These are phyloP conservation scores for Mamestra configurata DNA, from an alignment of 1,140 invertebrate genomes.

Conservation along the genomic window DNA sequence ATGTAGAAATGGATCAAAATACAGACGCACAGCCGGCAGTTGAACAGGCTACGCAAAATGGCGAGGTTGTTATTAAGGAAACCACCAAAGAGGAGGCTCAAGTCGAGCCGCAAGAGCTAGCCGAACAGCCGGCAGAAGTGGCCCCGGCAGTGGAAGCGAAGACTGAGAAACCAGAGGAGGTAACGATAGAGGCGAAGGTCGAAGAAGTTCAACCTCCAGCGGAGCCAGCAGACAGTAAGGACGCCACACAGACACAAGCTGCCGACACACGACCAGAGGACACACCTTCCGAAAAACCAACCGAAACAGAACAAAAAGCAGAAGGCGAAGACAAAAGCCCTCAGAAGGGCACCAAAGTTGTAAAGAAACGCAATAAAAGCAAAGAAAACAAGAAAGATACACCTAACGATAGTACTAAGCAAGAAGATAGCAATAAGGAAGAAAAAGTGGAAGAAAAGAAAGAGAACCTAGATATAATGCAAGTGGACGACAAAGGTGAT, in stretches of 20 bases:
- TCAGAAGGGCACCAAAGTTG: slow-evolving; percentile 73
- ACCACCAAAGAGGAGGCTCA: slow-evolving; percentile 68
- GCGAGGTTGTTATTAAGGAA: slow-evolving; percentile 82
- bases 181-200: slow-evolving; percentile 48
- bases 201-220: slow-evolving; percentile 41
- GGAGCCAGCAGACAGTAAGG: slow-evolving; percentile 49
- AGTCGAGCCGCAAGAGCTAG: slow-evolving; percentile 48
- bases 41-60: slow-evolving; percentile 71
- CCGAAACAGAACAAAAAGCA: slow-evolving; percentile 61
- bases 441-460: slow-evolving; percentile 63
- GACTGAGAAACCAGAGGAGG: slow-evolving; percentile 47
- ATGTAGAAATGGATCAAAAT: slow-evolving; percentile 76
- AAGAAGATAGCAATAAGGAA: slow-evolving; percentile 66
- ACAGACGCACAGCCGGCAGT: slow-evolving; percentile 54
- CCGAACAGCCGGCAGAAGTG: slow-evolving; percentile 35
- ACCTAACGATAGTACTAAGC: slow-evolving; percentile 69
- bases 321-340: slow-evolving; percentile 71
- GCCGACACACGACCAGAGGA: slow-evolving; percentile 68
- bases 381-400: slow-evolving; percentile 79
- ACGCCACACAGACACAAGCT: slow-evolving; percentile 55
- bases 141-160: slow-evolving; percentile 43
- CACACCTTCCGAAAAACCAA: slow-evolving; percentile 53
- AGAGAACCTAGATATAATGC: slow-evolving; percentile 74
- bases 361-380: slow-evolving; percentile 84
- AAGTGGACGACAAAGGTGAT: slow-evolving; percentile 80